phyloP scores from a whole-genome alignment of 2,888 invertebrate species.

The Troides aeacus region DNA sequence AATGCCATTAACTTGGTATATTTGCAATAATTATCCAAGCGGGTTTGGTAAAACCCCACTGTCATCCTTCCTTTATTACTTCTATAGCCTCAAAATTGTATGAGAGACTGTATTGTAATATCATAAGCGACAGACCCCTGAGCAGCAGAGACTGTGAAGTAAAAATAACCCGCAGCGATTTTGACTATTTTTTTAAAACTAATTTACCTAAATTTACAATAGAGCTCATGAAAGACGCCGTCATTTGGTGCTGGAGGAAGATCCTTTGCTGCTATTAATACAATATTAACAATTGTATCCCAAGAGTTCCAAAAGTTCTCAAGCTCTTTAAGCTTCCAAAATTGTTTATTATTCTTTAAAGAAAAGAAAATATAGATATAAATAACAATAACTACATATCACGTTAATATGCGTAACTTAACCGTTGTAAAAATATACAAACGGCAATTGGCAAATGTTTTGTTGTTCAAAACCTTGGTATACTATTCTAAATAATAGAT shows the following conservation, averaged over 20 bases:
- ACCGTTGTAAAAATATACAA: too few species aligned
- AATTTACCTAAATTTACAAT: conserved; percentile 62
- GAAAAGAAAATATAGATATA: neutral
- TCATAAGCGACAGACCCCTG: too few species aligned
- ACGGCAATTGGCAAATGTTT: neutral
- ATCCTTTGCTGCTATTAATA: conserved; percentile 61
- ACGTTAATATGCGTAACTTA: neutral
- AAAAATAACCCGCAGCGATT: too few species aligned
- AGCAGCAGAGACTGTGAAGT: too few species aligned
- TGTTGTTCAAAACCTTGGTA: too few species aligned
- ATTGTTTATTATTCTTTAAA: conserved; percentile 14
- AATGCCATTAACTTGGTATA: too few species aligned
- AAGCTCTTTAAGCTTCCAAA: conserved; percentile 15
- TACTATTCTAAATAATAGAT: too few species aligned
- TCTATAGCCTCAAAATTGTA: too few species aligned
- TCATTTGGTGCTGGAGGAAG: conserved; percentile 58
- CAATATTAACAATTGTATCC: conserved; percentile 54
- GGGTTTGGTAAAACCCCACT: too few species aligned
- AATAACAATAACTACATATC: neutral
- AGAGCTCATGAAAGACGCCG: conserved; percentile 52
- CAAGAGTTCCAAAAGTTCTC: conserved; percentile 31
- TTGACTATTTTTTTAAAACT: neutral
- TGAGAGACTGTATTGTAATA: too few species aligned
- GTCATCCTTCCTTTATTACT: too few species aligned
- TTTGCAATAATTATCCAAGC: too few species aligned